Percentiles rank a stretch among this genome's conserved stretches.
These are phyloP conservation scores for Mastomys coucha DNA, from an alignment of 2,113 vertebrate species.

Conservation along the genomic window DNA sequence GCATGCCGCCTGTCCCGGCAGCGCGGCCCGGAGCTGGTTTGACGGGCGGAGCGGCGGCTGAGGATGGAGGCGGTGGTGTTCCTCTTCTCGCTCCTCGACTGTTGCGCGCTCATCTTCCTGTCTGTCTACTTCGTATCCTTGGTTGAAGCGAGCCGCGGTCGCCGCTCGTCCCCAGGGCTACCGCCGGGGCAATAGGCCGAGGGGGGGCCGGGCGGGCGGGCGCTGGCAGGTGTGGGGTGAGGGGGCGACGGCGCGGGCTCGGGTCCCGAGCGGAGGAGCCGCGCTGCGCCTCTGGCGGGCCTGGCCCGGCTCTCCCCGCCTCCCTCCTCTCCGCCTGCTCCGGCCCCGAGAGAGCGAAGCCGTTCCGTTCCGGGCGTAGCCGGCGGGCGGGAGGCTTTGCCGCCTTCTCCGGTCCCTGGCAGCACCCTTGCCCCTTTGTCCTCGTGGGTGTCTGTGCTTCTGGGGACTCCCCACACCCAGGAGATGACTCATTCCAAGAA, in stretches of 20 bases:
- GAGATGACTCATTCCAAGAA: neutral
- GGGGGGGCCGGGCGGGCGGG: neutral
- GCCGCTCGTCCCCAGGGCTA: neutral
- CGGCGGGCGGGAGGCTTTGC: neutral
- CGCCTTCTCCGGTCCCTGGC: neutral
- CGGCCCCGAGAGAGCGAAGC: neutral
- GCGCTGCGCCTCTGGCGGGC: too few relatives aligned
- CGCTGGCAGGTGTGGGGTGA: neutral
- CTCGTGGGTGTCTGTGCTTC: neutral
- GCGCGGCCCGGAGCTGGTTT: neutral
- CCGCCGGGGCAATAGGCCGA: neutral
- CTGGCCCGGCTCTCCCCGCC: neutral
- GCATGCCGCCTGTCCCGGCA: neutral
- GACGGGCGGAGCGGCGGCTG: neutral
- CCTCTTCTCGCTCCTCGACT: constrained; percentile 95
- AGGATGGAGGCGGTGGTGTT: constrained; percentile 96
- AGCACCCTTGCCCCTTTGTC: constrained; percentile 51
- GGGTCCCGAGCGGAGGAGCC: neutral
- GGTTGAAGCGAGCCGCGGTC: neutral
- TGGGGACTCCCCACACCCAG: neutral
- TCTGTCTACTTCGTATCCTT: constrained; percentile 99
- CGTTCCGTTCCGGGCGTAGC: too few relatives aligned
- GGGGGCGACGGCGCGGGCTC: neutral
- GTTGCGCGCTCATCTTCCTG: constrained; percentile 96
- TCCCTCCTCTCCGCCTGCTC: neutral